Evolutionary conservation across 2,797 vertebrate species (phyloP).

Genomic region (Betta splendens): DNA sequence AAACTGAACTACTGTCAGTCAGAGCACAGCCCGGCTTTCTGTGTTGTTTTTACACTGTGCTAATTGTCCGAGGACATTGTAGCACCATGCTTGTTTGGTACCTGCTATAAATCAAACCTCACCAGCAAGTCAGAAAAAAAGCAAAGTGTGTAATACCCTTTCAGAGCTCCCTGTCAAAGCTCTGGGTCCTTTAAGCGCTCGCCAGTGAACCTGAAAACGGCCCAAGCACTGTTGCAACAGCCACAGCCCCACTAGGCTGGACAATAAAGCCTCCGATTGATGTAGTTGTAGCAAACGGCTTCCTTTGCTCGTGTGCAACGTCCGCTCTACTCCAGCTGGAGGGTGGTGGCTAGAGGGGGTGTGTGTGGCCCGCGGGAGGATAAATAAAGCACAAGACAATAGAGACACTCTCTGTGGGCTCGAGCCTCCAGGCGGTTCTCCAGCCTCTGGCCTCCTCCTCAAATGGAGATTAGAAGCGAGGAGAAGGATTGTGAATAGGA

Average conservation of each 20-base stretch:
- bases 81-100: conserved; percentile 18
- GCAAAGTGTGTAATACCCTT: neutral
- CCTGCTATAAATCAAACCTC: conserved; percentile 14
- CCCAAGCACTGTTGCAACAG: conserved; percentile 18
- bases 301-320: conserved; percentile 35
- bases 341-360: conserved; percentile 29
- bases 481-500: conserved; percentile 74
- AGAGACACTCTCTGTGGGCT: conserved; percentile 68
- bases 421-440: conserved; percentile 69
- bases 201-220: conserved; percentile 36
- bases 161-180: conserved; percentile 10
- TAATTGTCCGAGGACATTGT: conserved; percentile 27
- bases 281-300: conserved; percentile 33
- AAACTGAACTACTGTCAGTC: neutral
- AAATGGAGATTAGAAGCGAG: conserved; percentile 76
- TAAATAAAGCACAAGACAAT: conserved; percentile 76
- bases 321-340: conserved; percentile 42
- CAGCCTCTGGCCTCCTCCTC: conserved; percentile 69
- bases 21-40: conserved; percentile 3
- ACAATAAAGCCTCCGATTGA: conserved; percentile 29
- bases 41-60: conserved; percentile 15
- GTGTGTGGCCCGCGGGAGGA: conserved; percentile 56
- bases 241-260: conserved; percentile 1
- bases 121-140: conserved; percentile 14
- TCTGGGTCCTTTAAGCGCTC: conserved; percentile 30